Base-by-base conservation (phyloP, 2,113 vertebrate genomes). In the Macaca nemestrina region DNA sequence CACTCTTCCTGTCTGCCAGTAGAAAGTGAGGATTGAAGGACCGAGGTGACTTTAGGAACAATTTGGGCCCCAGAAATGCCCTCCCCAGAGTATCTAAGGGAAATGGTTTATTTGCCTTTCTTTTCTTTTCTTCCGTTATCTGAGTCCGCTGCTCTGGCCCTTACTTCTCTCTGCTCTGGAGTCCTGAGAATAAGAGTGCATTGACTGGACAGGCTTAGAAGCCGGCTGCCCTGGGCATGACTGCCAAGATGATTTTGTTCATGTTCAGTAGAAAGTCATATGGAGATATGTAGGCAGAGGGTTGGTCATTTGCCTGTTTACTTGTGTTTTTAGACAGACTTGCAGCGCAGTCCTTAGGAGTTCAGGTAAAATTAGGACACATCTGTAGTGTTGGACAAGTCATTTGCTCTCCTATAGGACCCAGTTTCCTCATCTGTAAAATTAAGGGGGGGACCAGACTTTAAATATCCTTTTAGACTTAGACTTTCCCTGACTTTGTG, bases 341-440 rank as follows among this genome's bases (percentile, higher is more conserved):
- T 23, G 48, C 0, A 2, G 23, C 1, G 0, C 8, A 4, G 30
- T 0, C 5, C 55, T 73, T 4, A 93, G 87, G 64, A 22, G 17
- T 27, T 22, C 55, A 38, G 82, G 50, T 70, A 6, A 76, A 86
- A 57, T 64, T 52, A 1, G 17, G 75, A 70, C 38, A 20, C 0
- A 1, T 3, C 14, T 59, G 22, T 35, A 32, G 40, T 45, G 17
- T 25, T 73, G 17, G 40, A 30, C 70, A 45, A 73, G 38, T 35
- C 72, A 22, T 67, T 35, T 70, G 70, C 35, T 93, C 23, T 38
- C 32, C 43, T 14, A 0, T 22, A 10, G 70, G n/a, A 55, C 8
- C 59, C 50, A 16, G 4, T 59, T 75, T 84, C 73, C 52, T 80
- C 67, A 23, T 35, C 38, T 57, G 27, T 70, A 43, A 94, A 79